Evolutionary conservation across 2,888 invertebrate species (phyloP).

Genomic region (Dryococelus australis): DNA sequence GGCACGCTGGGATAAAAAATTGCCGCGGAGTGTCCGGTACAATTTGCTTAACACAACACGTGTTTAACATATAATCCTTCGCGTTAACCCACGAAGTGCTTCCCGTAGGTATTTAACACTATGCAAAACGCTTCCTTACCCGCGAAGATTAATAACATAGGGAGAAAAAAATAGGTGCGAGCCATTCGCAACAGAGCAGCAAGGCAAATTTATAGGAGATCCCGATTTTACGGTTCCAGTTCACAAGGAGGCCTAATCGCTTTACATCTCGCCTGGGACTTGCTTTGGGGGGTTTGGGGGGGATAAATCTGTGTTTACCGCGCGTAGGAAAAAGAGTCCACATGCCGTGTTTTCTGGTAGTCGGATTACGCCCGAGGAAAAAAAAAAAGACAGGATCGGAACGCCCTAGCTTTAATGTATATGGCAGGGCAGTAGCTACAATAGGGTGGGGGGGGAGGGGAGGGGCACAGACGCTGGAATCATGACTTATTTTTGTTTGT

Average conservation of each 20-base stretch:
- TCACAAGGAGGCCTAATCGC: background rate
- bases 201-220: constrained; percentile 3
- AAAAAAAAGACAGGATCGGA: background rate
- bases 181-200: background rate
- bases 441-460: background rate
- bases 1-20: background rate
- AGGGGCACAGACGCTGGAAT: background rate
- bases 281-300: no score
- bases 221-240: background rate
- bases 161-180: background rate
- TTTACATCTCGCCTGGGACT: background rate
- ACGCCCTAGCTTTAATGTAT: no score
- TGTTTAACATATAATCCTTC: background rate
- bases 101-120: background rate
- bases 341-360: background rate
- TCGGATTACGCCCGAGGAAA: background rate
- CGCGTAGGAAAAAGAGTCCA: background rate
- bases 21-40: background rate
- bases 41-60: background rate
- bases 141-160: background rate
- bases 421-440: background rate
- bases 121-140: background rate
- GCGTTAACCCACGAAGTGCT: background rate
- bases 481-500: background rate
- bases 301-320: background rate